These are phyloP conservation scores for Haliclona indistincta DNA, from an alignment of 37 sponge, comb jelly and placozoan genomes.

Conservation along the genomic window DNA sequence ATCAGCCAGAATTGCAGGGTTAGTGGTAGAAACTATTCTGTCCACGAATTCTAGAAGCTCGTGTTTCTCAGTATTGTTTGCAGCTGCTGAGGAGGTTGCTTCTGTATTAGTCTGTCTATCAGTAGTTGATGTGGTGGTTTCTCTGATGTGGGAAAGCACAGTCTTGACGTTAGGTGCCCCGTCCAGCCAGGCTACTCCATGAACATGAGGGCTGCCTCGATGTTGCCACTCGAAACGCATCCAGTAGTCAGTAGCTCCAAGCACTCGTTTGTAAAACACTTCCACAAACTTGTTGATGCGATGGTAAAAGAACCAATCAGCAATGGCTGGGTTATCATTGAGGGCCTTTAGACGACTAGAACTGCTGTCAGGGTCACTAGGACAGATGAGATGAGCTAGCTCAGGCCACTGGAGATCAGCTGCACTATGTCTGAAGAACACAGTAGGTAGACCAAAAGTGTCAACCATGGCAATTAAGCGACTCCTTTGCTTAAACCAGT, in stretches of 20 bases:
- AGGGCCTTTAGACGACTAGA: constrained; percentile 19
- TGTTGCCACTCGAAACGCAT: constrained; percentile 63
- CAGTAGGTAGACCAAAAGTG: constrained; percentile 58
- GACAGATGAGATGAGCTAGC: constrained; percentile 43
- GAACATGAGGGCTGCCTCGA: constrained; percentile 59
- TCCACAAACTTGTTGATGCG: constrained; percentile 41
- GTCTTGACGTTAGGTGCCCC: constrained; percentile 49
- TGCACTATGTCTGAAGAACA: constrained; percentile 63
- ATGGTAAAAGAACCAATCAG: constrained; percentile 65
- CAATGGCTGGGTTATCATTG: constrained; percentile 57
- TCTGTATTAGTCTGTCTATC: too few species aligned
- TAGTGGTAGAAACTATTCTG: constrained; percentile 19
- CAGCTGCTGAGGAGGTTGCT: neutral
- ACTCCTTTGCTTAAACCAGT: constrained; percentile 14
- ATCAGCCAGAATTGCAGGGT: constrained; percentile 25
- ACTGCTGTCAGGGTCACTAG: constrained; percentile 19
- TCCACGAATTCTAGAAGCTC: constrained; percentile 13
- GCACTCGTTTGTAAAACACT: constrained; percentile 38
- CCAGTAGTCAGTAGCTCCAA: constrained; percentile 65
- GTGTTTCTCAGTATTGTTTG: neutral
- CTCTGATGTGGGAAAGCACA: neutral
- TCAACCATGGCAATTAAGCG: constrained; percentile 37
- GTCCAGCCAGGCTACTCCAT: constrained; percentile 52
- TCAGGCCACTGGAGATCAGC: constrained; percentile 69
- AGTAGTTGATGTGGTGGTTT: too few species aligned